Evolutionary conservation across 2,113 vertebrate genomes (phyloP).

Genomic region (Choloepus hoffmanni): DNA sequence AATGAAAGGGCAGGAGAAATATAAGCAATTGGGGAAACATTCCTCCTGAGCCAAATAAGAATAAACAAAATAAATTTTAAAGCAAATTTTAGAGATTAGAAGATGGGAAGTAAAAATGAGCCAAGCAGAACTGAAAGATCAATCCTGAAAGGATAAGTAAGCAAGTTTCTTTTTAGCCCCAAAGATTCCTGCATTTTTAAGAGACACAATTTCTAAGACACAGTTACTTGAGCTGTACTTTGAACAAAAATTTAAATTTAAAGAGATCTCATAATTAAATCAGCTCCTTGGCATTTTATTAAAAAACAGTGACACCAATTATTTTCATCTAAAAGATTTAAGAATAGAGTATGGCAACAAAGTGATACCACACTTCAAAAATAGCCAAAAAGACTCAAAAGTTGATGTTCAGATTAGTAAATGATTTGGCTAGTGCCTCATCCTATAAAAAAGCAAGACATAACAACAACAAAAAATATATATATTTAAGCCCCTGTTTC

Average conservation of each 20-base stretch:
- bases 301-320: not conserved
- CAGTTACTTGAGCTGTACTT: not conserved
- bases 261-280: not conserved
- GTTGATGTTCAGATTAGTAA: not conserved
- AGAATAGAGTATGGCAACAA: not conserved
- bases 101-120: slow-evolving; percentile 51
- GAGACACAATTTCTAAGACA: not conserved
- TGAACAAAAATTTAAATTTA: slow-evolving; percentile 9
- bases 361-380: not conserved
- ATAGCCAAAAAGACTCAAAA: not conserved
- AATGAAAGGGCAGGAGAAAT: slow-evolving; percentile 57
- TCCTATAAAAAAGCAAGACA: not conserved
- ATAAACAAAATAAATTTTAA: slow-evolving; percentile 71
- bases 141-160: slow-evolving; percentile 25
- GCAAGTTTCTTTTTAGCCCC: not conserved
- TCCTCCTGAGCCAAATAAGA: slow-evolving; percentile 61
- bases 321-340: not conserved
- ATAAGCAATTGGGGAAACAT: slow-evolving; percentile 64
- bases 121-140: not conserved
- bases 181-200: not conserved
- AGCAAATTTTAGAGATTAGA: slow-evolving; percentile 56
- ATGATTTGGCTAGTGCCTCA: not conserved
- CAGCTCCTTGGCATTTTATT: not conserved
- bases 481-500: not conserved
- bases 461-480: not conserved